Conservation (phyloP, 2,113 vertebrate species). For the Excalfactoria chinensis region DNA sequence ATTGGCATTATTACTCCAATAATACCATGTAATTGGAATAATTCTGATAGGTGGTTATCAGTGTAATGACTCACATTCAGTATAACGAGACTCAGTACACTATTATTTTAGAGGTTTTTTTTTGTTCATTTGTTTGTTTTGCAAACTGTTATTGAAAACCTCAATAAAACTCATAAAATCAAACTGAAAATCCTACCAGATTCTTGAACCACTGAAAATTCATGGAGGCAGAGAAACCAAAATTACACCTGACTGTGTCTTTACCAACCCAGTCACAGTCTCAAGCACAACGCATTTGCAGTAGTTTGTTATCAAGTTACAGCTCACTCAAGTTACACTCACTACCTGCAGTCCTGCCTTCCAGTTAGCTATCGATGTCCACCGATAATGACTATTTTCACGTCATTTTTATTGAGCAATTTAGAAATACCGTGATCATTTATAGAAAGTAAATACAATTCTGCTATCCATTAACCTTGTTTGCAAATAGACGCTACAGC, state of each 20-base stretch:
- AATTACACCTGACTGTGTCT: not conserved
- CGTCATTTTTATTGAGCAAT: conserved; percentile 17
- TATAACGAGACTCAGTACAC: not conserved
- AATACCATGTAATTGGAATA: not conserved
- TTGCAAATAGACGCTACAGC: not conserved
- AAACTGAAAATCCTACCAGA: not conserved
- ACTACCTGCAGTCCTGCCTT: not conserved
- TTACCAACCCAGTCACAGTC: not conserved
- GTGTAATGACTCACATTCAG: not conserved
- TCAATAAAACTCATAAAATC: not conserved
- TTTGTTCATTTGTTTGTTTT: not conserved
- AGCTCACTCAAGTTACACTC: not conserved
- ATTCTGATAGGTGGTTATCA: not conserved
- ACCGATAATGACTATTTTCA: not conserved
- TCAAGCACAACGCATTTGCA: not conserved
- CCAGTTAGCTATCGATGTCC: not conserved
- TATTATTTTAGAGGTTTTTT: not conserved
- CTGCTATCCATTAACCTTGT: conserved; percentile 45
- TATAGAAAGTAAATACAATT: conserved; percentile 25
- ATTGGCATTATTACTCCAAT: not conserved
- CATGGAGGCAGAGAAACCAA: not conserved
- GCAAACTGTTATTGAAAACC: not conserved
- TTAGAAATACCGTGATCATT: conserved; percentile 27
- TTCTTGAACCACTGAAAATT: not conserved
- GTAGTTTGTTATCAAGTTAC: not conserved